Base-by-base conservation (phyloP, 2,888 invertebrate species). In the Eucriotettix oculatus region DNA sequence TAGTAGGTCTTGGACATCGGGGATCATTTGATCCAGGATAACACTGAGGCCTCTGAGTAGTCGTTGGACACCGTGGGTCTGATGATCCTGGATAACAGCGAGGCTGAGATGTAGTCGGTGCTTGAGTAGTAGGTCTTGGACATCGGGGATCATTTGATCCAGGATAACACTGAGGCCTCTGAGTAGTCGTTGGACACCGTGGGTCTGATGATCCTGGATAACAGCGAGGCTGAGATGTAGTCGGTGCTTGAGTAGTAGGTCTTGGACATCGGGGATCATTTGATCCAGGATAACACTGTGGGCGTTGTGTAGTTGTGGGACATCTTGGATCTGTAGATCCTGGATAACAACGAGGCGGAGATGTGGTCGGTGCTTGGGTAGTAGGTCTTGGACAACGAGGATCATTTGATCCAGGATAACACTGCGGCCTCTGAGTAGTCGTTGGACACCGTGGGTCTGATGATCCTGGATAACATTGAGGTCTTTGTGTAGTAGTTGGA, bases 371-470 rank as follows among this genome's bases (percentile, higher is more conserved):
- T 3, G 69, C 67, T 64, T 67, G 67, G 0, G 58, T 53, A 14
- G 64, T 60, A 65, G 60, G 58, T 57, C 58, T 65, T 54, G 62
- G 65, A 48, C 65, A 64, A 58, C 66, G 16, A 10, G 64, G 29
- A 29, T 29, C 29, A 2, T 5, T 58, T 11, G 69, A 69, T 14
- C 66, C 66, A 11, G 56, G 60, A n/a, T 14, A 42, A 56, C 42
- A 48, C 10, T 57, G 48, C 3, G 56, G 16, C 55, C 48, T 58
- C 9, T 59, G 48, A 1, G 58, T 17, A 16, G 41, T 41, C 1
- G 29, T 44, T 10, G 73, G 71, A 44, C 71, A 71, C 1, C 70
- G 65, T 0, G 70, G 69, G 53, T 72, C 71, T 0, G 63, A 61
- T 9, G 67, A 67, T 0, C 72, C 71, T 9, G 69, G 70, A 52